Base-by-base conservation (phyloP, 2,113 vertebrate genomes). In the Geothlypis trichas region DNA sequence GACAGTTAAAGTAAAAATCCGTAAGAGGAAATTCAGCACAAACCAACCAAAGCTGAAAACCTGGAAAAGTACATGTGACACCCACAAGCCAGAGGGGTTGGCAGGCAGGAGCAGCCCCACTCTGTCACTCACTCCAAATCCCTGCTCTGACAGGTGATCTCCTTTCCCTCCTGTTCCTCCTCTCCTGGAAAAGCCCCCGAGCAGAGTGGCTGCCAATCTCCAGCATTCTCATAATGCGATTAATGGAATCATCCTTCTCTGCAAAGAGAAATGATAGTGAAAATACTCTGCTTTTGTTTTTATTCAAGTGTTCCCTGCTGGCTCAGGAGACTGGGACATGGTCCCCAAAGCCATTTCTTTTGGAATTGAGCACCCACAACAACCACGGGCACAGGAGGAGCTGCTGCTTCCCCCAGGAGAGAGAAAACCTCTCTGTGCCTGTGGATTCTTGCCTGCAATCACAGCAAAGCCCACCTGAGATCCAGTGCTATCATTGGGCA, bases 21-120 rank as follows among this genome's bases (percentile, higher is more conserved):
- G 2, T 61, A 11, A 31, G 9, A 69, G 66, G 62, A 79, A 94
- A 91, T 84, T 65, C 87, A 79, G 35, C 0, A 0, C 89, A 87
- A 87, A 76, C 66, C 82, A 94, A 68, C 41, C 37, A 69, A 78
- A 94, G 46, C 71, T 89, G 73, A 62, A 92, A 89, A 89, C 79
- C 84, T 68, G 71, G 69, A 57, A 27, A 57, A 47, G 72, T 9
- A 46, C 92, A 58, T 17, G 62, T 68, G 81, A 58, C 54, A 79
- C 62, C 87, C 49, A 54, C 77, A 44, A 85, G 49, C 57, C 74
- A 78, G 28, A 87, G 10, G 57, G 1, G 49, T 20, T 33, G 51
- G 82, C 76, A 90, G 68, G 37, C 59, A 67, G 90, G 52, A 93
- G 26, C 76, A 88, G 89, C 65, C 41, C 44, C 21, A 7, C 63